Conservation (phyloP, 2,888 invertebrate species). For the Torymus texanus region DNA sequence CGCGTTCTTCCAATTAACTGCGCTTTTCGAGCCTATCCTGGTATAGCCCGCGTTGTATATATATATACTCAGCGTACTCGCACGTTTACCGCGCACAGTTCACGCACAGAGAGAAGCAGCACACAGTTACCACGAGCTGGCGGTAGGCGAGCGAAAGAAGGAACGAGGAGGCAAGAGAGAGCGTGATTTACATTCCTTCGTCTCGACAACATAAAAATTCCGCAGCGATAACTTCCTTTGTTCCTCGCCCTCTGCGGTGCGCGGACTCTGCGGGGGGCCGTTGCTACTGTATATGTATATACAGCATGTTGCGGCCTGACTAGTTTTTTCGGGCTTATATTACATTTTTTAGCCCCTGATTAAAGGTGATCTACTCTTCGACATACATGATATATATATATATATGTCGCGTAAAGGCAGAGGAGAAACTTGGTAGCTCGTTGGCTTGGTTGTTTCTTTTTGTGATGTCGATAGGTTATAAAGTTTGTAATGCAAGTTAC, state of each 20-base stretch:
- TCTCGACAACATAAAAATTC: slow-evolving; percentile 73
- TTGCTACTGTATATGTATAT: slow-evolving; percentile 63
- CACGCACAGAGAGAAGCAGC: not conserved
- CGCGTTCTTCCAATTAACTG: slow-evolving; percentile 30
- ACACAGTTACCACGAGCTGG: too few relatives aligned
- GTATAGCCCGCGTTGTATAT: not conserved
- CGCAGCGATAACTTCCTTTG: slow-evolving; percentile 73
- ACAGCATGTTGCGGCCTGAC: slow-evolving; percentile 74
- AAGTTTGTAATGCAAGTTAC: too few relatives aligned
- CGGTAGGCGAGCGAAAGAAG: not conserved
- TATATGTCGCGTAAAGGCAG: too few relatives aligned
- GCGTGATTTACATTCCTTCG: slow-evolving; percentile 73
- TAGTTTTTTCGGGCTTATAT: slow-evolving; percentile 69
- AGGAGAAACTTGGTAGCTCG: too few relatives aligned
- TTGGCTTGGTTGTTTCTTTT: too few relatives aligned
- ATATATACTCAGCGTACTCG: not conserved
- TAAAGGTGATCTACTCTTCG: slow-evolving; percentile 63
- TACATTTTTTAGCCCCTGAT: slow-evolving; percentile 69
- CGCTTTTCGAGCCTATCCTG: slow-evolving; percentile 5
- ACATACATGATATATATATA: not conserved
- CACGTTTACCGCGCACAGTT: not conserved
- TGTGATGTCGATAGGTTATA: too few relatives aligned
- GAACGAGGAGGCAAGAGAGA: slow-evolving; percentile 40
- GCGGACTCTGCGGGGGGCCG: slow-evolving; percentile 79
- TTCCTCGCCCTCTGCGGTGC: slow-evolving; percentile 73